These are phyloP conservation scores for Galerucella nymphaeae DNA, from an alignment of 2,888 invertebrate species.

Conservation along the genomic window DNA sequence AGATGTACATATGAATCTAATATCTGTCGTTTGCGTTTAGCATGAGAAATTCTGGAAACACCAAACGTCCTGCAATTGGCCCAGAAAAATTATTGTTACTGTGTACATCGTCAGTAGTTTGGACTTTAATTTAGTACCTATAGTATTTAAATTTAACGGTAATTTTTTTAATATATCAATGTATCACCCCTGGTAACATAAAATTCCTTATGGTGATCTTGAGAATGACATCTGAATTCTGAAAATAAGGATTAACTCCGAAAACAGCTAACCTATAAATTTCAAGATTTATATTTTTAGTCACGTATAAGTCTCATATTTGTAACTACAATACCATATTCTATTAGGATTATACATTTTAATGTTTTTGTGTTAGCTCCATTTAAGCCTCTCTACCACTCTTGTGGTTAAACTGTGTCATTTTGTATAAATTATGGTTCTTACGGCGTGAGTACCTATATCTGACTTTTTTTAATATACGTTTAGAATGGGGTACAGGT, in stretches of 20 bases:
- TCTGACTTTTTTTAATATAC: not conserved
- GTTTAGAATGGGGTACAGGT: no score
- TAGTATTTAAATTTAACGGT: no score
- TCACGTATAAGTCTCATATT: slow-evolving; percentile 39
- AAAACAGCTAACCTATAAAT: slow-evolving; percentile 38
- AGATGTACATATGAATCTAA: no score
- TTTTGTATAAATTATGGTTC: slow-evolving; percentile 13
- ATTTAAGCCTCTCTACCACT: slow-evolving; percentile 35
- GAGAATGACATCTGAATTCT: slow-evolving; percentile 23
- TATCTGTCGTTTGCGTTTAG: no score
- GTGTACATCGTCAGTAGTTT: no score
- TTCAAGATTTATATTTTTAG: slow-evolving; percentile 40
- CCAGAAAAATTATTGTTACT: no score
- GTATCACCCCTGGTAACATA: not conserved
- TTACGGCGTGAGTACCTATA: not conserved
- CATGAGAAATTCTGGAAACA: no score
- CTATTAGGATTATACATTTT: slow-evolving; percentile 41
- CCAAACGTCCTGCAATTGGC: no score
- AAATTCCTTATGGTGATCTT: slow-evolving; percentile 16
- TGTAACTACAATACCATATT: slow-evolving; percentile 41
- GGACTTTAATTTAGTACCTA: no score
- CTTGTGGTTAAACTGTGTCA: slow-evolving; percentile 23
- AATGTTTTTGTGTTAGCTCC: slow-evolving; percentile 33
- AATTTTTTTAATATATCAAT: no score
- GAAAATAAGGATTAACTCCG: slow-evolving; percentile 33